Evolutionary conservation across 2,888 invertebrate species (phyloP).

Genomic region (Stenchaetothrips biformis): DNA sequence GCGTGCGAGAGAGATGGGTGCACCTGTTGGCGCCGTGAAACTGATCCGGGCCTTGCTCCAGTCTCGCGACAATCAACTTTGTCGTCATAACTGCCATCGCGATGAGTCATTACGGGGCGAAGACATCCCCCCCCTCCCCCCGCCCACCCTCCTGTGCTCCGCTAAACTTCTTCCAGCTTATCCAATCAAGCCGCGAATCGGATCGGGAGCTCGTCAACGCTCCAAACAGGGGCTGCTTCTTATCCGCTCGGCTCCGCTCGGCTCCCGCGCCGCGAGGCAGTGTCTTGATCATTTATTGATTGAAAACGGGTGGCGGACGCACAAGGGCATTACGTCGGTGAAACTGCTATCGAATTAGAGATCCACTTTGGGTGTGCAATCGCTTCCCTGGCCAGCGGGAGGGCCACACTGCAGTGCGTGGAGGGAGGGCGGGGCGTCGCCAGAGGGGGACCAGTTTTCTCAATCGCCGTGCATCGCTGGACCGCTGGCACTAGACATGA

Average conservation of each 20-base stretch:
- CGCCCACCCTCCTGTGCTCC: background rate
- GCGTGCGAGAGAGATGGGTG: no score
- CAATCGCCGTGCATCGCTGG: no score
- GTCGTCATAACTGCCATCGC: no score
- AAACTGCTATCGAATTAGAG: conserved; percentile 9
- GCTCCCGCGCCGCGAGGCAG: background rate
- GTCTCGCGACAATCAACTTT: no score
- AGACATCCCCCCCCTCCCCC: background rate
- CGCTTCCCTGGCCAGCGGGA: background rate
- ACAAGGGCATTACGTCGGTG: background rate
- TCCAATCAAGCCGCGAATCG: background rate
- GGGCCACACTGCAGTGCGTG: background rate
- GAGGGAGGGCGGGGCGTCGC: background rate
- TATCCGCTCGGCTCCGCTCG: no score
- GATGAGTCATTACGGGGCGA: no score
- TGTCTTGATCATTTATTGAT: conserved; percentile 19
- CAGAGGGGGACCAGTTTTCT: no score
- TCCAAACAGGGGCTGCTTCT: background rate
- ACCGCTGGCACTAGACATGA: no score
- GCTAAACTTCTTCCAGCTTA: background rate
- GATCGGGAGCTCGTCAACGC: background rate
- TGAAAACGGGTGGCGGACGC: background rate
- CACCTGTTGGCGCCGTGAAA: no score
- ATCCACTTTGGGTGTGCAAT: conserved; percentile 10
- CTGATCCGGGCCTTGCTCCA: no score